phyloP scores from a whole-genome alignment of 2,797 vertebrate species.

The Phyllotis vaccarum region DNA sequence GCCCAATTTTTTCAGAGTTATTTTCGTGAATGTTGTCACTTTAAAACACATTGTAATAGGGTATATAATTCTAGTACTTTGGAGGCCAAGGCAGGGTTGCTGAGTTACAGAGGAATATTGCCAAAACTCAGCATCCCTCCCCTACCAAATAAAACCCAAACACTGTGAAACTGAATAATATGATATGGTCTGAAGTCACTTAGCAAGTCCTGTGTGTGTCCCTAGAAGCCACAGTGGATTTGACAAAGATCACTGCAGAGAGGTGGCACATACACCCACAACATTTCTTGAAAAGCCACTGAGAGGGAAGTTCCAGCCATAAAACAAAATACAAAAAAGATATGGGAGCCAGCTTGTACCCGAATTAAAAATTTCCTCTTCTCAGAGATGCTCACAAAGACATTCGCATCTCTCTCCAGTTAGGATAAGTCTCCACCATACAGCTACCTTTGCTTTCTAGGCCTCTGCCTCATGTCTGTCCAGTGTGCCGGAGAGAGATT shows the following conservation, averaged over 20 bases:
- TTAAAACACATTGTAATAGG: slow-evolving; percentile 70
- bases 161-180: background rate
- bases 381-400: slow-evolving; percentile 57
- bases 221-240: slow-evolving; percentile 66
- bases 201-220: slow-evolving; percentile 74
- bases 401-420: slow-evolving; percentile 59
- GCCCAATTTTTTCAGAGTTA: slow-evolving; percentile 61
- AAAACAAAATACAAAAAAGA: no score
- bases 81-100: background rate
- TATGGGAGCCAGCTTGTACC: slow-evolving; percentile 40
- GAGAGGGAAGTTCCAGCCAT: slow-evolving; percentile 72
- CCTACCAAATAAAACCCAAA: background rate
- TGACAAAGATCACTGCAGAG: slow-evolving; percentile 77
- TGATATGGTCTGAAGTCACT: slow-evolving; percentile 81
- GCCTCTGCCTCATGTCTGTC: slow-evolving; percentile 63
- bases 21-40: slow-evolving; percentile 75
- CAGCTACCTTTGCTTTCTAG: slow-evolving; percentile 20
- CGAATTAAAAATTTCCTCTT: background rate
- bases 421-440: slow-evolving; percentile 54
- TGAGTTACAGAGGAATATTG: background rate
- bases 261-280: slow-evolving; percentile 65
- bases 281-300: slow-evolving; percentile 62
- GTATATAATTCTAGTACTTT: background rate
- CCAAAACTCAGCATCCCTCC: background rate
- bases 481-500: slow-evolving; percentile 45